Evolutionary conservation across 2,888 invertebrate genomes (phyloP).

Genomic region (Agonopterix heracliana): DNA sequence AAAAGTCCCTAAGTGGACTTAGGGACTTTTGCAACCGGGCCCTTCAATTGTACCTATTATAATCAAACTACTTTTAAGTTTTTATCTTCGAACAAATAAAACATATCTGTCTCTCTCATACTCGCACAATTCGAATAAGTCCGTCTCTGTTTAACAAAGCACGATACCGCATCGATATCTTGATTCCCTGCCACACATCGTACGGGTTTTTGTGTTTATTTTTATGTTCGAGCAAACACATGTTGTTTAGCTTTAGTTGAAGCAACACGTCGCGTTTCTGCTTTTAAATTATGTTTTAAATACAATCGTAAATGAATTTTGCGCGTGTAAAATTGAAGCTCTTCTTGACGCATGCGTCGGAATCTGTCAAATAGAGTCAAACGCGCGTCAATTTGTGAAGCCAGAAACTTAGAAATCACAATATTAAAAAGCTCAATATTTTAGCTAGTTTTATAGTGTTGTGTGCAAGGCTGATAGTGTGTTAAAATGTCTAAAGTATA

Average conservation of each 20-base stretch:
- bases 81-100: neutral
- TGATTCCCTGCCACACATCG: neutral
- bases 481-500: conserved; percentile 38
- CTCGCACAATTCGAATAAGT: neutral
- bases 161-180: neutral
- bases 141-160: conserved; percentile 1
- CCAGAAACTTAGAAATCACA: neutral
- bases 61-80: neutral
- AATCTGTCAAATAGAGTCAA: conserved; percentile 2
- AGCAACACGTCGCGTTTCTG: neutral
- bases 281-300: neutral
- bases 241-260: neutral
- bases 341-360: conserved; percentile 4
- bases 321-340: neutral
- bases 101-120: neutral
- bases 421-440: neutral
- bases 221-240: conserved; percentile 1
- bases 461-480: conserved; percentile 17
- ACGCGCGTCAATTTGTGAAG: neutral
- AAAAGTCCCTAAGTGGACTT: too few relatives aligned
- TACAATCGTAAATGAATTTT: neutral
- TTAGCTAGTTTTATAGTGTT: conserved; percentile 15
- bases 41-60: too few relatives aligned
- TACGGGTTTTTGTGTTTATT: conserved; percentile 6
- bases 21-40: too few relatives aligned